These are phyloP conservation scores for Unio delphinus DNA, from an alignment of 2,888 invertebrate species.

Conservation along the genomic window DNA sequence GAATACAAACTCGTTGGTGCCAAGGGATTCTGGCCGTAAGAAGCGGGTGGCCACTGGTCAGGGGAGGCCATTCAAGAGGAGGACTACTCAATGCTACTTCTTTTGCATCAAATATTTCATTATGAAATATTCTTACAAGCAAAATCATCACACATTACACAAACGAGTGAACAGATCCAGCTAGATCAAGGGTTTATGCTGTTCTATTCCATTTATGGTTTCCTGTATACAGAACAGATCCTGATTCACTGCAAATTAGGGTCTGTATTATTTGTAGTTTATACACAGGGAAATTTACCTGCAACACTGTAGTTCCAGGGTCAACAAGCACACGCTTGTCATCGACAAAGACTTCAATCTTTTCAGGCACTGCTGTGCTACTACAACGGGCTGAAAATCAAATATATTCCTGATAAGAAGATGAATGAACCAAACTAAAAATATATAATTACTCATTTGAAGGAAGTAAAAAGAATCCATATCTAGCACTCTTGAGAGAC, in stretches of 20 bases:
- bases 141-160: too few relatives aligned
- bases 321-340: slow-evolving; percentile 94
- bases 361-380: slow-evolving; percentile 64
- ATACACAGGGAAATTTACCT: slow-evolving; percentile 76
- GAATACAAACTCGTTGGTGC: too few relatives aligned
- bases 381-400: slow-evolving; percentile 30
- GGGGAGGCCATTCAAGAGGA: too few relatives aligned
- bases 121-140: too few relatives aligned
- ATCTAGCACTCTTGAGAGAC: background rate
- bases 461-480: background rate
- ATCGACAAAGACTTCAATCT: slow-evolving; percentile 95
- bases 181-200: too few relatives aligned
- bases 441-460: too few relatives aligned
- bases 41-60: too few relatives aligned
- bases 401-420: background rate
- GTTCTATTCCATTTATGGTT: too few relatives aligned
- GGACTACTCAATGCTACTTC: too few relatives aligned
- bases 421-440: background rate
- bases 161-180: too few relatives aligned
- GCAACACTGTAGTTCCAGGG: slow-evolving; percentile 96
- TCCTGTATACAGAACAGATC: background rate
- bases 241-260: background rate
- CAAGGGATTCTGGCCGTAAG: too few relatives aligned
- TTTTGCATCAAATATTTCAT: too few relatives aligned
- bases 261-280: background rate